Base-by-base conservation (phyloP, 2,113 vertebrate genomes). In the Bubo blakistoni region DNA sequence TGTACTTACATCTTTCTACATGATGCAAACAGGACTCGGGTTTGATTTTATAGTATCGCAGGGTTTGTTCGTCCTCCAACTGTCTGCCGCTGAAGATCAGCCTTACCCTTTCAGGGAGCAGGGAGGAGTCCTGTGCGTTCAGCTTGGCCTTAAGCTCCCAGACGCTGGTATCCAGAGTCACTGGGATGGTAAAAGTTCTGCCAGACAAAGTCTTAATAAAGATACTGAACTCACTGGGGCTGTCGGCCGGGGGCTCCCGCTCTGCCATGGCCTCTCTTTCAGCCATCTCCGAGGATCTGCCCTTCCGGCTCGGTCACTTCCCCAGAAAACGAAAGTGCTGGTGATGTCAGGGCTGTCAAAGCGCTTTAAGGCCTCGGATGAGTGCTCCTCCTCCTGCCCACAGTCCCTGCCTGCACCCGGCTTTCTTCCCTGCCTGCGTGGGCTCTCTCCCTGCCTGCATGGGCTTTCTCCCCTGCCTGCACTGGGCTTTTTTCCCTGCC, bases 41-140 rank as follows among this genome's bases (percentile, higher is more conserved):
- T 16, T 15, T 55, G 62, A 79, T 30, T 46, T 30, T 1, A 2
- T 12, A 32, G 76, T 27, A 26, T 13, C 13, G 6, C 36, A 67
- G 62, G 15, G 26, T 51, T 26, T 10, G 26, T 10, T 29, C 0
- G 0, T 65, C 7, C 16, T 32, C 8, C 52, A 47, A 12, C n/a
- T 6, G 1, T 11, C 7, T 59, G 6, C 8, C 2, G 0, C 1
- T 2, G 25, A 20, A 51, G 52, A 5, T 1, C 67, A 81, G 34
- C 2, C 0, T 25, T 55, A 15, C 17, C 0, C 0, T 3, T 7
- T 21, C 2, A 3, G 14, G 16, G 9, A 0, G 1, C 29, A 11
- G 9, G 17, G 11, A 54, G 38, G 18, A 15, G 19, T 27, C 46
- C 57, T 4, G 16, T 9, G 16, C 9, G 0, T 4, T 29, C 57